Evolutionary conservation across 2,113 vertebrate genomes (phyloP).

Genomic region (Globicephala melas): DNA sequence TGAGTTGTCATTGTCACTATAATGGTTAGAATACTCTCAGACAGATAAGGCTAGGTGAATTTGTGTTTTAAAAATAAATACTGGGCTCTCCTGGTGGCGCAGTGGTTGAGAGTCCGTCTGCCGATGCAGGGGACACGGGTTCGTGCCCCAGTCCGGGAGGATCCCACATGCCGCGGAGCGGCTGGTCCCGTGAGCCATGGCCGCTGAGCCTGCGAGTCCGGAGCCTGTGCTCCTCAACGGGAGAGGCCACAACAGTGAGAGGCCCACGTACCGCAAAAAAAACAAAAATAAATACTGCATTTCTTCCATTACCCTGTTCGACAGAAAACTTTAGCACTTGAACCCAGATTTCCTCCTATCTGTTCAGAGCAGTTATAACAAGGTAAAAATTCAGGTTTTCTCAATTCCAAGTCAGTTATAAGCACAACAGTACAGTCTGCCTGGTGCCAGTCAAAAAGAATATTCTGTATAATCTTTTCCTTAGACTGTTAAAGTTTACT

Average conservation of each 20-base stretch:
- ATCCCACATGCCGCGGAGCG: no score
- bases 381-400: background rate
- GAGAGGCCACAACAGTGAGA: no score
- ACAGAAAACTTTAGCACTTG: background rate
- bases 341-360: background rate
- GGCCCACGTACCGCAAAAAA: background rate
- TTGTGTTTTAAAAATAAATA: conserved; percentile 23
- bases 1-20: background rate
- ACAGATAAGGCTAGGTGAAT: background rate
- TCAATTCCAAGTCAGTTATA: background rate
- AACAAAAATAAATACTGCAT: background rate
- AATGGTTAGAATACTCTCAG: background rate
- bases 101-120: no score
- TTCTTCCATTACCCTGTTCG: background rate
- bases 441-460: background rate
- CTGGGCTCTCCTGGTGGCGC: no score
- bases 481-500: background rate
- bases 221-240: no score
- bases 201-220: rapidly evolving
- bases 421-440: background rate
- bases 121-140: no score
- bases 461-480: background rate
- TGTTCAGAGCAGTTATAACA: background rate
- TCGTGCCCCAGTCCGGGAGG: no score
- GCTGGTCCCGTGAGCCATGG: no score